Evolutionary conservation across 2,888 invertebrate genomes (phyloP).

Genomic region (Platerodrilus igneus): DNA sequence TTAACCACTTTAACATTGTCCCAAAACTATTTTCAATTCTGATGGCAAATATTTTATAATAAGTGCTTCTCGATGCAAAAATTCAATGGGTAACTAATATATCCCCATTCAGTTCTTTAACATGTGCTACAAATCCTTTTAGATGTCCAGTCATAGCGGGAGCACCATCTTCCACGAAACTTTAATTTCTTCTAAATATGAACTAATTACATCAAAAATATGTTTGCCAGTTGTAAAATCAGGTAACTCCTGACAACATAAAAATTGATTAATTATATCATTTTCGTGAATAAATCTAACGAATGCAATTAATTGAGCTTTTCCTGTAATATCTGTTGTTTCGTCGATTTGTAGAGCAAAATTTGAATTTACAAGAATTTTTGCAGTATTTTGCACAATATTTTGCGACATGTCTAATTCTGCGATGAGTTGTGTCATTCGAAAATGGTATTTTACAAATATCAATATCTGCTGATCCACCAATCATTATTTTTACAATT

Average conservation of each 20-base stretch:
- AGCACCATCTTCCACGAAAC: conserved; percentile 23
- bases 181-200: conserved; percentile 23
- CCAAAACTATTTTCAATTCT: too few relatives aligned
- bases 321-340: conserved; percentile 24
- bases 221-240: conserved; percentile 17
- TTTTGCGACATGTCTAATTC: conserved; percentile 15
- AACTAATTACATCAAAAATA: conserved; percentile 19
- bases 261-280: conserved; percentile 21
- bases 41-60: too few relatives aligned
- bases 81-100: too few relatives aligned
- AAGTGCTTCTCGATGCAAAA: too few relatives aligned
- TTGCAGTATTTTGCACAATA: conserved; percentile 20
- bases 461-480: conserved; percentile 10
- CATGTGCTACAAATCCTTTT: conserved; percentile 21
- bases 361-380: conserved; percentile 17
- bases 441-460: conserved; percentile 10
- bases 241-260: conserved; percentile 18
- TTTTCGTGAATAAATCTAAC: conserved; percentile 20
- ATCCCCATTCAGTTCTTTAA: too few relatives aligned
- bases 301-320: conserved; percentile 20
- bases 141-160: conserved; percentile 21
- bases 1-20: too few relatives aligned
- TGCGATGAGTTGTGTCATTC: conserved; percentile 14
- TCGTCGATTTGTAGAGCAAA: conserved; percentile 25
- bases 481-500: conserved; percentile 16